Percentiles rank a stretch among this genome's conserved stretches.
These are phyloP conservation scores for Palythoa grandiflora DNA, from an alignment of 92 coral and sea anemone species.

Conservation along the genomic window DNA sequence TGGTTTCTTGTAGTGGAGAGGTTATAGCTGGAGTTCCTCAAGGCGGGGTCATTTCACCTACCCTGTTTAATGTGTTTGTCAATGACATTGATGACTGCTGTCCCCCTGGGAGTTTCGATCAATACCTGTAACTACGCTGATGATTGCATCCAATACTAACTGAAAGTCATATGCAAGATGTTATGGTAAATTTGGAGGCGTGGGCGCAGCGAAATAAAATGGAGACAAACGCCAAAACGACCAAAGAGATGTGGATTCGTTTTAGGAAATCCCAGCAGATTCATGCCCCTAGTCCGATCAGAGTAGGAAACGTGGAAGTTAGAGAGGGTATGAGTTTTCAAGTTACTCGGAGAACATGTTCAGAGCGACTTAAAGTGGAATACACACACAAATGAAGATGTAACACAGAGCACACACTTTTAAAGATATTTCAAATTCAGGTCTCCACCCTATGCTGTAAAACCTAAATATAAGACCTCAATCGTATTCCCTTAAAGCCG, in stretches of 20 bases:
- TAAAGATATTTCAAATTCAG: too few species aligned
- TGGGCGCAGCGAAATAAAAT: slow-evolving; percentile 33
- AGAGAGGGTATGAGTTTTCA: not conserved
- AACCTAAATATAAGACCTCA: too few species aligned
- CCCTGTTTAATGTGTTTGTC: slow-evolving; percentile 8
- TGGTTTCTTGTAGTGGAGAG: not conserved
- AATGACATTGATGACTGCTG: not conserved
- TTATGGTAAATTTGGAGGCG: slow-evolving; percentile 19
- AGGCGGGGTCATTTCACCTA: slow-evolving; percentile 22
- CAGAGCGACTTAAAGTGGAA: not conserved
- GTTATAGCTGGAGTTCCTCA: slow-evolving; percentile 18
- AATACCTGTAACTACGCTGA: slow-evolving; percentile 65
- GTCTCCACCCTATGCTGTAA: too few species aligned
- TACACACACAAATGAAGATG: too few species aligned
- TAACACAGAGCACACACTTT: too few species aligned
- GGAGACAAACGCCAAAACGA: slow-evolving; percentile 7
- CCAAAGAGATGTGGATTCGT: slow-evolving; percentile 40
- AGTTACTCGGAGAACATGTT: slow-evolving; percentile 6
- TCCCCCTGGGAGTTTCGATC: not conserved
- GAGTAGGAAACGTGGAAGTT: slow-evolving; percentile 31
- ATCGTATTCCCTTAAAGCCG: too few species aligned
- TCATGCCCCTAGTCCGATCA: slow-evolving; percentile 26
- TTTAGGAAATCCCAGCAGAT: slow-evolving; percentile 36
- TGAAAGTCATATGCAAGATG: slow-evolving; percentile 54
- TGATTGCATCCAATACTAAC: slow-evolving; percentile 55